phyloP scores from a whole-genome alignment of 1,140 invertebrate species.

The Drosophila pseudoananassae region DNA sequence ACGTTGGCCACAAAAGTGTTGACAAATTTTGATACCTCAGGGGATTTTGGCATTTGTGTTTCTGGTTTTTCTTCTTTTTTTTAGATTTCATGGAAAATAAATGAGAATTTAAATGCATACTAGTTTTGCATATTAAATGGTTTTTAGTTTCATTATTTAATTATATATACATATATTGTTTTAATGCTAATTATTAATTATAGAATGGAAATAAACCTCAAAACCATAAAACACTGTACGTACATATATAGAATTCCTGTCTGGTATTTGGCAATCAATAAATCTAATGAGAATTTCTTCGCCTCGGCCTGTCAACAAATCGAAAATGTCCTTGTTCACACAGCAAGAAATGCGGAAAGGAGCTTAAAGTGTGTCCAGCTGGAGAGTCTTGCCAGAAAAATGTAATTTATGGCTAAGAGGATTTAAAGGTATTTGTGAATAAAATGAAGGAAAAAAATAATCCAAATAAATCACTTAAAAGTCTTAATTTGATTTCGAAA shows the following conservation, averaged over 20 bases:
- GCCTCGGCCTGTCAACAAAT: conserved; percentile 43
- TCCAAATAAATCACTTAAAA: no score
- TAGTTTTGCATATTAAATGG: conserved; percentile 67
- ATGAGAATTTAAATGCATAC: conserved; percentile 54
- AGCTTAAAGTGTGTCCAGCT: conserved; percentile 7
- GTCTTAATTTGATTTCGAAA: no score
- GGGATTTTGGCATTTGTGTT: neutral
- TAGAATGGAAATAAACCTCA: conserved; percentile 42
- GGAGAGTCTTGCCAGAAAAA: neutral
- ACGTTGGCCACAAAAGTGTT: conserved; percentile 41
- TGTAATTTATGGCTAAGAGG: conserved; percentile 26
- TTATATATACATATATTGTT: conserved; percentile 70
- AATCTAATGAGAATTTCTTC: conserved; percentile 70
- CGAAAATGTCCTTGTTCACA: conserved; percentile 28
- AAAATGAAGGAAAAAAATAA: no score
- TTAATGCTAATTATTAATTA: conserved; percentile 75
- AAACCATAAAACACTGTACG: conserved; percentile 18
- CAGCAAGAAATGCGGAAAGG: conserved; percentile 9
- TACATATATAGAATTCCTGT: neutral
- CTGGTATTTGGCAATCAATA: conserved; percentile 55
- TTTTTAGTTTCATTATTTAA: conserved; percentile 8
- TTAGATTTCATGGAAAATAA: conserved; percentile 22
- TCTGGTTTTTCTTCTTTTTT: neutral
- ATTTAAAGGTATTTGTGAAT: neutral
- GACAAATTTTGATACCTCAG: conserved; percentile 9